Base-by-base conservation (phyloP, 2,113 vertebrate species). In the Toxotes chatareus region DNA sequence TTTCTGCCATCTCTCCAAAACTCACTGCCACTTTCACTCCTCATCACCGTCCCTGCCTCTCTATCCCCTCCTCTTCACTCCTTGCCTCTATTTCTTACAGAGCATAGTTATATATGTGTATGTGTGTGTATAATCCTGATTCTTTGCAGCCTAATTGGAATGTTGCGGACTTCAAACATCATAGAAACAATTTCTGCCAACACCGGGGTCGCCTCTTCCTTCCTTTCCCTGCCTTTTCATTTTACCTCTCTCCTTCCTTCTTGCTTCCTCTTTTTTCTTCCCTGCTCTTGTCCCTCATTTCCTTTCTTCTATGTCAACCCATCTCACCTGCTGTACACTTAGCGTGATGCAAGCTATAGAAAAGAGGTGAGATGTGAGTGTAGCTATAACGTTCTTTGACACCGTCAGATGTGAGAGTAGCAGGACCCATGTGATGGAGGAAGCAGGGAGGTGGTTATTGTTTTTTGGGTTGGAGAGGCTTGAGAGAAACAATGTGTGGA, bases 101-200 rank as follows among this genome's bases (percentile, higher is more conserved):
- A 69, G 60, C 64, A 82, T 61, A 61, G 31, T 76, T 83, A 67
- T 32, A 79, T 56, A 49, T 51, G 63, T 21, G 53, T 36, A 27
- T 34, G 82, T 61, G 57, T 32, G 68, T 82, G 79, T 74, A 68
- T 72, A 85, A 87, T 87, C 57, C 42, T 10, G 14, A 90, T 90
- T 91, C 49, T 86, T 83, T 82, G 85, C 82, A 76, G 84, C 34
- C 76, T 92, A 91, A 94, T 92, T 92, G 85, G 80, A 86, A 82
- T 79, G 72, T 86, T 89, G 78, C 80, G 31, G 77, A 85, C 75
- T 86, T 88, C 71, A 79, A 84, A 85, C 73, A 59, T 90, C 49
- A 86, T 46, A 46, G 74, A 73, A 80, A 86, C 55, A 76, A 76
- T 85, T 88, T 78, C 73, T 80, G 34, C 68, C 79, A 88, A 64